Conservation (phyloP, 2,113 vertebrate species). For the Zeus faber region DNA sequence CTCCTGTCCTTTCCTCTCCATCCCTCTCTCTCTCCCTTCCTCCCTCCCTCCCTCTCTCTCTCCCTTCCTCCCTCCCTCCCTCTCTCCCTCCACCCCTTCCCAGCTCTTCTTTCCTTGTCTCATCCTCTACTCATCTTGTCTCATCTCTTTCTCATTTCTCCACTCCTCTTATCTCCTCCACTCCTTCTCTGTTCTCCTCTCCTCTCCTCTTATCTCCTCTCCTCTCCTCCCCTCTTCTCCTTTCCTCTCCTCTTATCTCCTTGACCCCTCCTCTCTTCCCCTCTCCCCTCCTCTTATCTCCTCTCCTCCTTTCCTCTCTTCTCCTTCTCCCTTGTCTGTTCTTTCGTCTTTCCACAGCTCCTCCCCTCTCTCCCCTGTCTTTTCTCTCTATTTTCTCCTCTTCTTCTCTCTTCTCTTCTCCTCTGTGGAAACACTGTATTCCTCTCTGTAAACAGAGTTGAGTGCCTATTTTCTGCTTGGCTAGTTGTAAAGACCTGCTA, state of each 20-base stretch:
- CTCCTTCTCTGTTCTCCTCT: neutral
- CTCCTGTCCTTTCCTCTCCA: neutral
- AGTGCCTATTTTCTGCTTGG: constrained; percentile 16
- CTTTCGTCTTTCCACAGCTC: no score
- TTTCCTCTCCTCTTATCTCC: neutral
- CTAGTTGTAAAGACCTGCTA: neutral
- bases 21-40: neutral
- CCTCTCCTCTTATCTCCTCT: neutral
- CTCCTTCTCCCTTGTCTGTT: neutral
- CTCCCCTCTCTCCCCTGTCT: neutral
- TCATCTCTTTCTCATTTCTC: neutral
- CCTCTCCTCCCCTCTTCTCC: neutral
- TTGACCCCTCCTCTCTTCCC: neutral
- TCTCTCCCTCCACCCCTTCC: neutral
- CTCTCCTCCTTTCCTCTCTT: neutral
- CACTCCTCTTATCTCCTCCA: neutral
- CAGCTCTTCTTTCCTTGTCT: neutral
- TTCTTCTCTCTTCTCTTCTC: neutral
- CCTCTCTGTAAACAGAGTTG: neutral
- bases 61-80: neutral
- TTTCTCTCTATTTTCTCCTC: neutral
- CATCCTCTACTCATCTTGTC: neutral
- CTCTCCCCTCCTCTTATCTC: neutral
- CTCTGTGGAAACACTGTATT: neutral
- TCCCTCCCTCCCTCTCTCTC: neutral